phyloP scores from a whole-genome alignment of 2,113 vertebrate species.

The Isurus oxyrinchus region DNA sequence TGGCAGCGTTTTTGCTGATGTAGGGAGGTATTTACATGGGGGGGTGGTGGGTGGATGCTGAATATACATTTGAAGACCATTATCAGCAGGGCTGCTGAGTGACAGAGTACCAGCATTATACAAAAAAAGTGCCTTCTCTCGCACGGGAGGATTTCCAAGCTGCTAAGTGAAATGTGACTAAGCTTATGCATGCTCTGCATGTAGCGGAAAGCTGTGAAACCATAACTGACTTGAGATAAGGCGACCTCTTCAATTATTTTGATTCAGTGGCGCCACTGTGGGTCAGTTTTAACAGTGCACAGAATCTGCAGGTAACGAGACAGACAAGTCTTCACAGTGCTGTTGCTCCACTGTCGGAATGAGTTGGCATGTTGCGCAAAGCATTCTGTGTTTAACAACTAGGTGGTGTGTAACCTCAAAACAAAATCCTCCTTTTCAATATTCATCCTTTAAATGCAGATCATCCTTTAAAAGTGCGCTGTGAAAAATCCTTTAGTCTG shows the following conservation, averaged over 20 bases:
- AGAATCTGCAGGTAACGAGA: background rate
- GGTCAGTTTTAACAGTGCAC: background rate
- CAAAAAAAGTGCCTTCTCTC: background rate
- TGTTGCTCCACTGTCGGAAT: background rate
- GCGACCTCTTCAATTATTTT: background rate
- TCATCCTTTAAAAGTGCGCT: background rate
- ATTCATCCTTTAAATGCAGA: background rate
- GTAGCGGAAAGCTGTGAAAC: background rate
- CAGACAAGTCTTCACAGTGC: conserved; percentile 3
- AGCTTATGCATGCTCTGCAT: background rate
- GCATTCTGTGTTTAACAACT: background rate
- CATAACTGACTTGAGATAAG: conserved; percentile 19
- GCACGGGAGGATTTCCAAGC: background rate
- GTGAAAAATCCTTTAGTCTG: background rate
- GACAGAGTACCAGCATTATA: background rate
- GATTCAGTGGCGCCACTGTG: background rate
- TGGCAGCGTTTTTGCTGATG: background rate
- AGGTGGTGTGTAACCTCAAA: background rate
- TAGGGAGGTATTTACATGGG: background rate
- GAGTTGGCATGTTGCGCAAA: background rate
- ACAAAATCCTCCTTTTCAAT: background rate
- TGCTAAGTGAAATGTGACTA: background rate
- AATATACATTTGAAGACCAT: background rate
- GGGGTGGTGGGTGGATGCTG: background rate
- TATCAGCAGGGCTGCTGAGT: background rate